Conservation (phyloP, 30 jellyfish, hydroid and myxozoan genomes). For the Catostylus mosaicus region DNA sequence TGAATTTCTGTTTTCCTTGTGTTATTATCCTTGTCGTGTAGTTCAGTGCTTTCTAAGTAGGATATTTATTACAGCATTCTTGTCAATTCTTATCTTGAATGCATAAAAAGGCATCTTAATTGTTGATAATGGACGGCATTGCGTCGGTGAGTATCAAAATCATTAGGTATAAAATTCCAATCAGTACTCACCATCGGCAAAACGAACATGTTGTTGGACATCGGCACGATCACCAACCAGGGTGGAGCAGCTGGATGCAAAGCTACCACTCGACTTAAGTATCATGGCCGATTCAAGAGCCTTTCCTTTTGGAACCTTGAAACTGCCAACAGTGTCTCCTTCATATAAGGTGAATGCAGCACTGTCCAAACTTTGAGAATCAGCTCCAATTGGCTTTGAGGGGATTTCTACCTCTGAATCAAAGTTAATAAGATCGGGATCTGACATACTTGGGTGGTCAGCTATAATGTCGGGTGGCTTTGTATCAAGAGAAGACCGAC, state of each 20-base stretch:
- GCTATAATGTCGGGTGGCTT: conserved; percentile 65
- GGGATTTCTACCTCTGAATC: conserved; percentile 44
- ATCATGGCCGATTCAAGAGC: conserved; percentile 34
- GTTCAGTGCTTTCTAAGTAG: too few relatives aligned
- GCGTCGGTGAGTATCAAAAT: too few relatives aligned
- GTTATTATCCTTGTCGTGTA: too few relatives aligned
- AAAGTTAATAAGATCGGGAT: conserved; percentile 84
- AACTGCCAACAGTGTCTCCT: conserved; percentile 72
- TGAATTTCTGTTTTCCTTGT: too few relatives aligned
- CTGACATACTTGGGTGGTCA: conserved; percentile 73
- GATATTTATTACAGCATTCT: too few relatives aligned
- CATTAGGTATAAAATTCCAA: neutral
- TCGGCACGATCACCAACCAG: conserved; percentile 55
- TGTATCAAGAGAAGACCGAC: conserved; percentile 14
- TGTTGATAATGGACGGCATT: too few relatives aligned
- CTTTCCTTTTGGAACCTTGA: conserved; percentile 69
- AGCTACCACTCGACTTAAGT: conserved; percentile 48
- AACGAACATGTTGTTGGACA: conserved; percentile 80
- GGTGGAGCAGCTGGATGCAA: conserved; percentile 61
- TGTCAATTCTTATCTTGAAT: too few relatives aligned
- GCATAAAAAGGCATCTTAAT: too few relatives aligned
- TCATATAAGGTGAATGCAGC: conserved; percentile 86
- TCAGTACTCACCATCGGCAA: conserved; percentile 68
- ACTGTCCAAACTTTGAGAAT: conserved; percentile 92
- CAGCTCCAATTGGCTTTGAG: conserved; percentile 61